Conservation (phyloP, 2,888 invertebrate genomes). For the Slavum lentiscoides region DNA sequence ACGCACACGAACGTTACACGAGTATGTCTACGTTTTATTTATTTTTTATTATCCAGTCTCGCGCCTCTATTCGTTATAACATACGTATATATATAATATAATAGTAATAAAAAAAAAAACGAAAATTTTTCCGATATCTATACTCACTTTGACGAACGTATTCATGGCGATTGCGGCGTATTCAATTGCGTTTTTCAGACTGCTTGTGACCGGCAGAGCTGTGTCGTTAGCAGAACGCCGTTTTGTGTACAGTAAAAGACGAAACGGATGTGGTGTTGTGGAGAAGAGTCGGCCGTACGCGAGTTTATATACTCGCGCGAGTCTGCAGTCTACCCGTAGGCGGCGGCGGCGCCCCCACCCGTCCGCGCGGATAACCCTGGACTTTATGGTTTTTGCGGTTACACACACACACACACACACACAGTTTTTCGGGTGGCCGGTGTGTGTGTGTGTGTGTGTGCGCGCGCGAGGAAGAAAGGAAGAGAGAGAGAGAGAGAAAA, state of each 20-base stretch:
- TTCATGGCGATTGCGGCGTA: conserved; percentile 32
- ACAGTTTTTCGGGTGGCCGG: conserved; percentile 21
- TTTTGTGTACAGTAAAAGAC: not conserved
- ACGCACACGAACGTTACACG: not conserved
- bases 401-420: not conserved
- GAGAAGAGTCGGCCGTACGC: not conserved
- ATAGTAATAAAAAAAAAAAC: too few relatives aligned
- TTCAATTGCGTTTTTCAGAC: not conserved
- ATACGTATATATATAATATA: too few relatives aligned
- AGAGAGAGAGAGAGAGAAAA: conserved; percentile 15
- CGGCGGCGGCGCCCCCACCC: conserved; percentile 39
- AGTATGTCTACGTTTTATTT: too few relatives aligned
- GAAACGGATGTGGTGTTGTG: conserved; percentile 26
- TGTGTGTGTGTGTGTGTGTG: not conserved
- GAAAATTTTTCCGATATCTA: too few relatives aligned
- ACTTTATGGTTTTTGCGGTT: conserved; percentile 36
- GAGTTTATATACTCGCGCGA: conserved; percentile 31
- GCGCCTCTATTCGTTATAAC: too few relatives aligned
- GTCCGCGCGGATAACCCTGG: conserved; percentile 44
- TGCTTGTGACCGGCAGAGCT: not conserved
- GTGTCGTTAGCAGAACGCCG: not conserved
- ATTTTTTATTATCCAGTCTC: too few relatives aligned
- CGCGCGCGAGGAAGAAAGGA: not conserved
- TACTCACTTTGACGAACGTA: conserved; percentile 49
- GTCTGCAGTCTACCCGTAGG: not conserved